Evolutionary conservation across 92 coral and sea anemone species (phyloP).

Genomic region (Porites rus): DNA sequence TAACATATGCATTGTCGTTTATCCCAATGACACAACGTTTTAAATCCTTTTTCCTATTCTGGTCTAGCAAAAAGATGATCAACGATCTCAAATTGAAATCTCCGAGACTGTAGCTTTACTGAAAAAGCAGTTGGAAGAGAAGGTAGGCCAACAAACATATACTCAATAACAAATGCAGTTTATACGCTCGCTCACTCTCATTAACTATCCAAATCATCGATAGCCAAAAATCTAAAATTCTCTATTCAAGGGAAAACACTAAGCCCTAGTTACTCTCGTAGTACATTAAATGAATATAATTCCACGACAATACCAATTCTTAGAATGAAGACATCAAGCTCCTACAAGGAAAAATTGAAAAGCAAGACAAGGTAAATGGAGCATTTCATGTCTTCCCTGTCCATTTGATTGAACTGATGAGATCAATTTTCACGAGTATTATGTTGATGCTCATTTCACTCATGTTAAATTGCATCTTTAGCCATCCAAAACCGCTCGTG

Average conservation of each 20-base stretch:
- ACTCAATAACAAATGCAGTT: not conserved
- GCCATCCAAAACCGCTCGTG: slow-evolving; percentile 8
- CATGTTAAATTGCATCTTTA: not conserved
- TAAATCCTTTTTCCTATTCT: not conserved
- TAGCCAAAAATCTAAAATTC: no score
- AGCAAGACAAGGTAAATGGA: not conserved
- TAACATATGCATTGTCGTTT: no score
- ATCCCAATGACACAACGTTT: no score
- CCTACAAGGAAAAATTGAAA: slow-evolving; percentile 17
- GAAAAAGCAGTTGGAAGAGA: slow-evolving; percentile 50
- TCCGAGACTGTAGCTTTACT: slow-evolving; percentile 40
- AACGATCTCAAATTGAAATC: slow-evolving; percentile 25
- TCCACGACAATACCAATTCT: not conserved
- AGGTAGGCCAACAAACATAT: slow-evolving; percentile 10
- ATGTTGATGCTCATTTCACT: not conserved
- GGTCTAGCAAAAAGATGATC: slow-evolving; percentile 21
- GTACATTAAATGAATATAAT: not conserved
- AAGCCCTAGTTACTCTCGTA: no score
- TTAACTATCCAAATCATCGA: no score
- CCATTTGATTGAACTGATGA: no score
- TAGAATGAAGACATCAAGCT: slow-evolving; percentile 25
- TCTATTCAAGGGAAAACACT: no score
- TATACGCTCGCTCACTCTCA: no score
- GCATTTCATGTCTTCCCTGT: not conserved
- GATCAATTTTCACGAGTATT: not conserved